These are phyloP conservation scores for Mythimna lalbum DNA, from an alignment of 2,888 invertebrate genomes.

Conservation along the genomic window DNA sequence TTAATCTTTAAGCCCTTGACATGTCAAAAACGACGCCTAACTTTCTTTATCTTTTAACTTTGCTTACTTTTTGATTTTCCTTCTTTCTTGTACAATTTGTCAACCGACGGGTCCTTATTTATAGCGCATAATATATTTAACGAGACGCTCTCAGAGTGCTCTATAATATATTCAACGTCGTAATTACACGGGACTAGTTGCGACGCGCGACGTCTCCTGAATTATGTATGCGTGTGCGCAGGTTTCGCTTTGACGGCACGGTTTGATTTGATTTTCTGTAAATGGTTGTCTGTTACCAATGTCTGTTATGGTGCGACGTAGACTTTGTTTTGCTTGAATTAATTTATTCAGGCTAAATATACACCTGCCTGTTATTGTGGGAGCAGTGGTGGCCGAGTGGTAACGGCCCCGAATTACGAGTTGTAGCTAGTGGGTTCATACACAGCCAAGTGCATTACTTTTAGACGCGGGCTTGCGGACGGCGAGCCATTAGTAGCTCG, in stretches of 20 bases:
- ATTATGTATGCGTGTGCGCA: slow-evolving; percentile 77
- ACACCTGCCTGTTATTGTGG: not conserved
- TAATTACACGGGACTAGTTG: slow-evolving; percentile 80
- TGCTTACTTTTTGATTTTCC: not conserved
- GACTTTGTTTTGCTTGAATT: slow-evolving; percentile 48
- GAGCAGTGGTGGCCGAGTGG: no score
- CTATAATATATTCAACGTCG: slow-evolving; percentile 78
- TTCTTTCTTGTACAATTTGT: slow-evolving; percentile 63
- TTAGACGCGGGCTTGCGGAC: no score
- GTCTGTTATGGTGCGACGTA: slow-evolving; percentile 22
- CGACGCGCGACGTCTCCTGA: slow-evolving; percentile 72
- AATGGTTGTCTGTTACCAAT: slow-evolving; percentile 60
- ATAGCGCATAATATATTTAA: slow-evolving; percentile 75
- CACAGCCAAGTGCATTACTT: no score
- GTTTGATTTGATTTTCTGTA: slow-evolving; percentile 70
- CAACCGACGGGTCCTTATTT: slow-evolving; percentile 72
- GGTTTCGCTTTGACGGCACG: slow-evolving; percentile 64
- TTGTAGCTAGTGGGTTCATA: no score
- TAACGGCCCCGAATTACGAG: no score
- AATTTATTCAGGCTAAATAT: slow-evolving; percentile 52
- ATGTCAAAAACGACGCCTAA: slow-evolving; percentile 4
- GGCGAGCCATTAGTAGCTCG: no score
- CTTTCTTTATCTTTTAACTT: slow-evolving; percentile 15
- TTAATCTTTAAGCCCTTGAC: slow-evolving; percentile 1
- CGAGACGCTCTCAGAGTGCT: slow-evolving; percentile 70